Base-by-base conservation (phyloP, 2,888 invertebrate genomes). In the Zaprionus obscuricornis region DNA sequence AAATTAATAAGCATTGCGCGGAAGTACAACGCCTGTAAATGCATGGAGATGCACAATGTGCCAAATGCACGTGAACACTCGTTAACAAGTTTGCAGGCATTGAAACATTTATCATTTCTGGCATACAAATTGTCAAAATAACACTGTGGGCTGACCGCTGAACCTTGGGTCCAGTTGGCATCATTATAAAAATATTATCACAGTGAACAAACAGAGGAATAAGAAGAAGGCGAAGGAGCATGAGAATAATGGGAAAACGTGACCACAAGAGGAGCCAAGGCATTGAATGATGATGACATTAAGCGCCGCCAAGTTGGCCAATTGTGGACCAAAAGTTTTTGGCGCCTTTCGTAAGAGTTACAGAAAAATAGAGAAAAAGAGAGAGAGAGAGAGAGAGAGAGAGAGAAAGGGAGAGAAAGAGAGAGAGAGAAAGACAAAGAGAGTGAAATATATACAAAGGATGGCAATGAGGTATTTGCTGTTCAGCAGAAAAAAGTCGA, bases 151-250 rank as follows among this genome's bases (percentile, higher is more conserved):
- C n/a, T n/a, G n/a, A n/a, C n/a, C 29, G 36, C 34, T 42, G 59
- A 63, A 55, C 66, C 57, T 34, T 37, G 37, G 67, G 59, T 43
- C 64, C 56, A 64, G 64, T 58, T 57, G 43, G 69, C 63, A 76
- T 62, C 72, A 85, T 84, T 84, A 81, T 74, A 84, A 74, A 77
- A 81, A 77, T 81, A 84, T 84, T 81, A 79, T 58, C 50, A 47
- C 55, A 37, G 39, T 26, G 42, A 60, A 16, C 49, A 57, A 60
- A 52, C 29, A 51, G 14, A 39, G 22, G n/a, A n/a, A n/a, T n/a
- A n/a, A n/a, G 17, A 10, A 55, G 57, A 27, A 11, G 17, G 36
- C 10, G 16, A 6, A 52, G 59, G 39, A 56, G 49, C 54, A 49
- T 49, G 42, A 52, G 50, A 64, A 74, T 82, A 84, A 84, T 81